These are phyloP conservation scores for Psix sp. DNA, from an alignment of 1,140 invertebrate genomes.

Conservation along the genomic window DNA sequence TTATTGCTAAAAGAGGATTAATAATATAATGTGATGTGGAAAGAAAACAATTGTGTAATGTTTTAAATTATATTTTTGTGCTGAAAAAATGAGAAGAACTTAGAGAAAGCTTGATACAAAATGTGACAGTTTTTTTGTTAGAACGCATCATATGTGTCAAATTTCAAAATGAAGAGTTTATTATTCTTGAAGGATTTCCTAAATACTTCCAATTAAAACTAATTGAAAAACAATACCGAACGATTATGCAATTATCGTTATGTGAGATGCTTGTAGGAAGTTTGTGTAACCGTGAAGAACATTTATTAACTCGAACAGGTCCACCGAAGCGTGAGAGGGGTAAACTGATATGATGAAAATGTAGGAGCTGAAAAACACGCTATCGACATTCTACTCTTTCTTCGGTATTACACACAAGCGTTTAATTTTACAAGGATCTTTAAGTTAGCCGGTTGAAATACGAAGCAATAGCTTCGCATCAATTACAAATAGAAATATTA, in stretches of 20 bases:
- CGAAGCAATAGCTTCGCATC: slow-evolving; percentile 49
- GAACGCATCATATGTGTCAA: too few species aligned
- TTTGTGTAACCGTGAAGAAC: slow-evolving; percentile 38
- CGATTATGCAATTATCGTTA: slow-evolving; percentile 25
- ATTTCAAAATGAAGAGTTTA: too few species aligned
- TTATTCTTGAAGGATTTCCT: too few species aligned
- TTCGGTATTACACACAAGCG: slow-evolving; percentile 39
- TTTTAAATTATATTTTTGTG: too few species aligned
- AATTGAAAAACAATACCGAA: slow-evolving; percentile 2
- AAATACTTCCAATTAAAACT: too few species aligned
- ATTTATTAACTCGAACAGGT: slow-evolving; percentile 30
- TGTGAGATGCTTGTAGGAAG: slow-evolving; percentile 7
- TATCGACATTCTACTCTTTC: slow-evolving; percentile 40
- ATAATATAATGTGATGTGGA: too few species aligned
- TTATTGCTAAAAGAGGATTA: too few species aligned
- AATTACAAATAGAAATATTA: slow-evolving; percentile 53
- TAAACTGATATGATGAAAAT: slow-evolving; percentile 50
- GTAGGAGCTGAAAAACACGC: slow-evolving; percentile 36
- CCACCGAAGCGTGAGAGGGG: slow-evolving; percentile 36
- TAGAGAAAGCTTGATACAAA: too few species aligned
- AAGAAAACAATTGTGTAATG: too few species aligned
- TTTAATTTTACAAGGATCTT: slow-evolving; percentile 49
- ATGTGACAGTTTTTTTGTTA: too few species aligned
- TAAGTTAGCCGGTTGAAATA: slow-evolving; percentile 32
- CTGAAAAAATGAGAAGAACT: too few species aligned